Conservation (phyloP, 2,888 invertebrate species). For the Hydroisotoma schaefferi region DNA sequence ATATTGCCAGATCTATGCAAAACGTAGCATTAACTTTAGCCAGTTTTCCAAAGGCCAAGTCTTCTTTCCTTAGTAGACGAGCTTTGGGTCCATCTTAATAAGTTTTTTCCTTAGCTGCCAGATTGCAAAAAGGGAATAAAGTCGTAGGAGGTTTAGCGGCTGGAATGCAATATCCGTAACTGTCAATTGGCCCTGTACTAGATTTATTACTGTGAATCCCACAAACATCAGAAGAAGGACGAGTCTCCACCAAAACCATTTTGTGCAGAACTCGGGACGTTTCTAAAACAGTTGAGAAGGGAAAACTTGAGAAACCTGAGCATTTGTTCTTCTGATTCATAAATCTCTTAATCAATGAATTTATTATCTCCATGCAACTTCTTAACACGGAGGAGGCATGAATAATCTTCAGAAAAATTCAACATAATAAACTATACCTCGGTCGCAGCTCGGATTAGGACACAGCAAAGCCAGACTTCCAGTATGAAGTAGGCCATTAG, state of each 20-base stretch:
- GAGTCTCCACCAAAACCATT: conserved; percentile 30
- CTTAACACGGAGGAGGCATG: no score
- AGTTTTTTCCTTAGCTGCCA: conserved; percentile 33
- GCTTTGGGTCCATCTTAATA: conserved; percentile 32
- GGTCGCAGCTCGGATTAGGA: conserved; percentile 31
- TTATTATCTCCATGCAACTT: no score
- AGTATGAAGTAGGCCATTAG: conserved; percentile 35
- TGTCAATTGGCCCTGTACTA: conserved; percentile 38
- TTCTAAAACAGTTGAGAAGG: no score
- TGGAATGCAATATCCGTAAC: conserved; percentile 29
- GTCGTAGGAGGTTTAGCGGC: conserved; percentile 30
- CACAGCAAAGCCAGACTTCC: conserved; percentile 37
- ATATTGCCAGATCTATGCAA: no score
- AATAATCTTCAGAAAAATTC: not conserved
- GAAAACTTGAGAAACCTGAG: no score
- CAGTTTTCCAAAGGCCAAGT: no score
- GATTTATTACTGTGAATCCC: conserved; percentile 27
- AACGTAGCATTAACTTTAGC: no score
- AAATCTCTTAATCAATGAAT: not conserved
- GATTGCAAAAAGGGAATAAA: conserved; percentile 32
- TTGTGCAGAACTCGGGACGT: conserved; percentile 30
- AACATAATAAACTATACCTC: conserved; percentile 22
- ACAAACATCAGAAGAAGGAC: conserved; percentile 30
- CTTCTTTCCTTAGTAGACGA: conserved; percentile 6
- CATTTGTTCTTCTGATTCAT: no score